A percentile compares a stretch with the other conserved stretches of the same genome.
Evolutionary conservation across 2,888 invertebrate species (phyloP).

Genomic region (Nasonia oneida): DNA sequence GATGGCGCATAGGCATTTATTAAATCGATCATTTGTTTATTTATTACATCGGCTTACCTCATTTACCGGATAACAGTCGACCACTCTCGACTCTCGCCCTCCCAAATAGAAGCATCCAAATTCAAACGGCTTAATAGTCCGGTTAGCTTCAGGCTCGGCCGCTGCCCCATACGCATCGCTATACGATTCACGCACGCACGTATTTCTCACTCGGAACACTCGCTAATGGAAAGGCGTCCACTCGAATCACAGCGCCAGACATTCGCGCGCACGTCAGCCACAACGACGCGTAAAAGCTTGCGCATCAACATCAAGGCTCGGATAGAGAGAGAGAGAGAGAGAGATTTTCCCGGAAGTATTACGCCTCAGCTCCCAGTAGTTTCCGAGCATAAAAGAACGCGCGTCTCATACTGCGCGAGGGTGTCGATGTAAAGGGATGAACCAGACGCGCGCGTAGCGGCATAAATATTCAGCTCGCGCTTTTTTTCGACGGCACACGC

Average conservation of each 20-base stretch:
- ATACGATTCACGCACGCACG: not conserved
- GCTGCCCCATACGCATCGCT: not conserved
- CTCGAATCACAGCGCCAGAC: not conserved
- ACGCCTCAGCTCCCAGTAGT: not conserved
- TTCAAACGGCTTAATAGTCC: constrained; percentile 51
- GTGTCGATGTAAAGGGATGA: constrained; percentile 52
- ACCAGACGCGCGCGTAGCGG: not conserved
- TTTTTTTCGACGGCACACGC: constrained; percentile 22
- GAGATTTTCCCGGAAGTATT: constrained; percentile 49
- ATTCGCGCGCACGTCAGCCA: not conserved
- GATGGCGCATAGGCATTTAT: no score
- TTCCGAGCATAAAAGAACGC: constrained; percentile 2
- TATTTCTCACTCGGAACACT: not conserved
- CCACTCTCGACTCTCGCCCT: no score
- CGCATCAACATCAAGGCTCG: not conserved
- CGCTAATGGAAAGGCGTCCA: constrained; percentile 18
- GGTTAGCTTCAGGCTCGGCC: constrained; percentile 11
- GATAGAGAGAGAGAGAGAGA: not conserved
- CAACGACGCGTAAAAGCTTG: not conserved
- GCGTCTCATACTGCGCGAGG: constrained; percentile 35
- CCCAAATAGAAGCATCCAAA: constrained; percentile 6
- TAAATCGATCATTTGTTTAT: no score
- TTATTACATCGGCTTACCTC: no score
- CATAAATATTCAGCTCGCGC: constrained; percentile 57
- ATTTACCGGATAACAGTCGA: no score